phyloP scores from a whole-genome alignment of 2,797 vertebrate species.

The Podargus strigoides region DNA sequence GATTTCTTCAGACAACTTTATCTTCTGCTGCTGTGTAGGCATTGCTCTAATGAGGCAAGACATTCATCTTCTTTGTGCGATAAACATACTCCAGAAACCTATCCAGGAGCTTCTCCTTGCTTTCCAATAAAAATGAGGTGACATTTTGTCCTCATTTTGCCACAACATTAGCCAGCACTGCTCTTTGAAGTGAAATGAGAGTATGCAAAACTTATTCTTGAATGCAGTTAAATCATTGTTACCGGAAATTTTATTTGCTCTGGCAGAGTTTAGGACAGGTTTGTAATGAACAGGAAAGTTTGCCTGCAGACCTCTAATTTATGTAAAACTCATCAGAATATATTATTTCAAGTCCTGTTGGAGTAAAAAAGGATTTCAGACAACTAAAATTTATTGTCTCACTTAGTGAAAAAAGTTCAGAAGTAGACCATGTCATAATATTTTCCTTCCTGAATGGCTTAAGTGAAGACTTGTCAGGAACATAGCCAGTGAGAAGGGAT shows the following conservation, averaged over 20 bases:
- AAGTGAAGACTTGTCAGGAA: not conserved
- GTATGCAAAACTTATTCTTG: not conserved
- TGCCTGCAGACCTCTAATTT: not conserved
- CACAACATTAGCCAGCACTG: not conserved
- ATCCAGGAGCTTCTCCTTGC: not conserved
- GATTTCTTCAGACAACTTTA: not conserved
- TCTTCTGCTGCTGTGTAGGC: not conserved
- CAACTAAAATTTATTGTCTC: not conserved
- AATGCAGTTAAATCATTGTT: not conserved
- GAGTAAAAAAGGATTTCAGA: conserved; percentile 10
- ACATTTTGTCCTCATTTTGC: not conserved
- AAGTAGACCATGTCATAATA: not conserved
- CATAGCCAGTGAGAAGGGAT: not conserved
- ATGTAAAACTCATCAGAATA: not conserved
- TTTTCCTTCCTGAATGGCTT: not conserved
- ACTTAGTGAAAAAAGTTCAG: not conserved
- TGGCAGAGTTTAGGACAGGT: not conserved
- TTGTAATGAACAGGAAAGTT: conserved; percentile 1
- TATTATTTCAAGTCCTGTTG: conserved; percentile 3
- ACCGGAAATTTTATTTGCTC: not conserved
- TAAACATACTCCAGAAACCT: not conserved
- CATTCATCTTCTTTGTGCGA: not conserved
- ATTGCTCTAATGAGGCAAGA: not conserved
- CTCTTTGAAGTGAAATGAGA: conserved; percentile 20
- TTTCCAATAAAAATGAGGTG: not conserved